Evolutionary conservation across 30 jellyfish, hydroid and myxozoan genomes (phyloP).

Genomic region (Aurelia sp.): DNA sequence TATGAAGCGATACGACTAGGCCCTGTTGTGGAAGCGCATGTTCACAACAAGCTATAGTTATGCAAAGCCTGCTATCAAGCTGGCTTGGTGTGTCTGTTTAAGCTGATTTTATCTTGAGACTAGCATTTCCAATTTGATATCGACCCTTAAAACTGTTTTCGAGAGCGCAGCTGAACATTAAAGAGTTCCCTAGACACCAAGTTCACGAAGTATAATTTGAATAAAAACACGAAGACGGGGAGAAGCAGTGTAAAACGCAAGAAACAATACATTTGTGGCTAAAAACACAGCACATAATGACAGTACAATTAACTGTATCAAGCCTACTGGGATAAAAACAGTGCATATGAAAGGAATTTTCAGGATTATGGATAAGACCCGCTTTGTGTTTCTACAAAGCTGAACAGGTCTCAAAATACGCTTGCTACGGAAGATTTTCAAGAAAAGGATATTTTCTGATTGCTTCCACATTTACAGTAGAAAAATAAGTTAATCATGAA

Average conservation of each 20-base stretch:
- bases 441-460: too few species aligned
- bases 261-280: conserved; percentile 57
- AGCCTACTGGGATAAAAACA: conserved; percentile 59
- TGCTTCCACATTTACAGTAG: too few species aligned
- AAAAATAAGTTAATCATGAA: too few species aligned
- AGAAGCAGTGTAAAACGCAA: conserved; percentile 38
- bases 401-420: conserved; percentile 11
- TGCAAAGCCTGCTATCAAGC: conserved; percentile 8
- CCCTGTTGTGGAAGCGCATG: background rate
- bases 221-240: conserved; percentile 44
- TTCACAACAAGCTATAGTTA: conserved; percentile 8
- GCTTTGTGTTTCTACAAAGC: conserved; percentile 42
- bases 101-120: conserved; percentile 12
- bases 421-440: too few species aligned
- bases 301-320: conserved; percentile 52
- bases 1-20: conserved; percentile 13
- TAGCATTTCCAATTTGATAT: conserved; percentile 24
- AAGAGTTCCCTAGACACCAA: conserved; percentile 51
- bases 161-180: conserved; percentile 43
- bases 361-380: background rate
- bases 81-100: background rate
- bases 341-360: conserved; percentile 34
- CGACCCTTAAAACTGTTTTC: conserved; percentile 42
- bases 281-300: conserved; percentile 46
- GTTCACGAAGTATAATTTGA: conserved; percentile 30